Conservation (phyloP, 2,113 vertebrate genomes). For the Poicephalus meyeri region DNA sequence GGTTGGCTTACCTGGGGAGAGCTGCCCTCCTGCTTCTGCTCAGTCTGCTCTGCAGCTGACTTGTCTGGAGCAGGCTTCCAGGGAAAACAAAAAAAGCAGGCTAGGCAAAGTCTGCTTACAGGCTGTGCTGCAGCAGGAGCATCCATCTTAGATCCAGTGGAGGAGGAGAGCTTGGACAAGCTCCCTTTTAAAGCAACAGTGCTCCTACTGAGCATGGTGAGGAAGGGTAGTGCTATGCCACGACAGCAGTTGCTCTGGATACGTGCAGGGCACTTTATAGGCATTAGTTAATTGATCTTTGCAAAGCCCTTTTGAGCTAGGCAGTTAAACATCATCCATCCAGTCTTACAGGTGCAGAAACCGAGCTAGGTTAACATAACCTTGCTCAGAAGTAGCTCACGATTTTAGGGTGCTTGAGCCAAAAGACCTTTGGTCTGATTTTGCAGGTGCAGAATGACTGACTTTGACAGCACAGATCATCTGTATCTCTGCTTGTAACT, state of each 20-base stretch:
- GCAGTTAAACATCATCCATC: background rate
- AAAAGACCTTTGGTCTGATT: background rate
- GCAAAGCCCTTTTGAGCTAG: background rate
- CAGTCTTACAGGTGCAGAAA: background rate
- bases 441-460: background rate
- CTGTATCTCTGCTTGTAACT: background rate
- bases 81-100: constrained; percentile 74
- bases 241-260: rapidly evolving
- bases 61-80: constrained; percentile 75
- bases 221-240: background rate
- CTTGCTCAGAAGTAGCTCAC: background rate
- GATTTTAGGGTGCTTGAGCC: background rate
- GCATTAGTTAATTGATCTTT: background rate
- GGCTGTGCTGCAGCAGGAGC: constrained; percentile 67
- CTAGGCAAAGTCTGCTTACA: constrained; percentile 73
- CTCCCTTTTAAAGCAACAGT: constrained; percentile 72
- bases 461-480: rapidly evolving
- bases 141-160: constrained; percentile 65
- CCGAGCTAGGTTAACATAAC: background rate
- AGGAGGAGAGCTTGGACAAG: constrained; percentile 65
- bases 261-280: background rate
- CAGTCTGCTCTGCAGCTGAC: constrained; percentile 56
- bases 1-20: constrained; percentile 62
- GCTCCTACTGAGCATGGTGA: constrained; percentile 38
- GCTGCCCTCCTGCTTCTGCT: constrained; percentile 48